Base-by-base conservation (phyloP, 1,140 invertebrate genomes). In the Theocolax elegans region DNA sequence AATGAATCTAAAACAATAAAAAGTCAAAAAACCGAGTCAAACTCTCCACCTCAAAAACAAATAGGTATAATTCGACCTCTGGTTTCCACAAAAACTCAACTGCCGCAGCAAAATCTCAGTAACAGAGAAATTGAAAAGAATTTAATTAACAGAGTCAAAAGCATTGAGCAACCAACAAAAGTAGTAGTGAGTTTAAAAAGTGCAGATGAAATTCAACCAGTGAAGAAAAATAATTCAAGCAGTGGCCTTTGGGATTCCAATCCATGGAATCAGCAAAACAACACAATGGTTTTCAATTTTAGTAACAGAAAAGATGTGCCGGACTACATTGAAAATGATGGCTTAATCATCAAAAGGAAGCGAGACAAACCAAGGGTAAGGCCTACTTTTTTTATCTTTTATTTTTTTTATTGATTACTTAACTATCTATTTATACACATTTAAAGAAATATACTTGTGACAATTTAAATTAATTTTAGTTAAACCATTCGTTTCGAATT, bases 241-340 rank as follows among this genome's bases (percentile, higher is more conserved):
- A 76, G 82, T 58, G 81, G 87, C 23, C 79, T 88, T 9, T 87
- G 88, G 88, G 81, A 87, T 62, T 85, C 87, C 68, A 87, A 87
- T 80, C 76, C 86, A 23, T 86, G 88, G 85, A 85, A 88, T 75
- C 84, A 88, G 54, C 84, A 87, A 65, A 86, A 88, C 81, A 93
- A 90, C 74, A 91, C 92, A 10, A 92, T 95, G 84, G 93, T 95
- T 53, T 95, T 95, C 83, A 94, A 95, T 85, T 96, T 95, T 84
- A 93, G 91, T 73, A 88, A 90, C 80, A 89, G 92, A 75, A 93
- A 93, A 81, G 91, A 93, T 74, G 93, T 95, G 73, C 94, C 94
- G 53, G 93, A 95, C 88, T 95, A 96, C 84, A 94, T 95, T 80
- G 92, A 94, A 82, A 95, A 95, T 85, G 94, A 95, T 86, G 93